Evolutionary conservation across 2,888 invertebrate species (phyloP), one percentile per base, ranked within the genome.

Genomic region (Melanotus villosus): DNA sequence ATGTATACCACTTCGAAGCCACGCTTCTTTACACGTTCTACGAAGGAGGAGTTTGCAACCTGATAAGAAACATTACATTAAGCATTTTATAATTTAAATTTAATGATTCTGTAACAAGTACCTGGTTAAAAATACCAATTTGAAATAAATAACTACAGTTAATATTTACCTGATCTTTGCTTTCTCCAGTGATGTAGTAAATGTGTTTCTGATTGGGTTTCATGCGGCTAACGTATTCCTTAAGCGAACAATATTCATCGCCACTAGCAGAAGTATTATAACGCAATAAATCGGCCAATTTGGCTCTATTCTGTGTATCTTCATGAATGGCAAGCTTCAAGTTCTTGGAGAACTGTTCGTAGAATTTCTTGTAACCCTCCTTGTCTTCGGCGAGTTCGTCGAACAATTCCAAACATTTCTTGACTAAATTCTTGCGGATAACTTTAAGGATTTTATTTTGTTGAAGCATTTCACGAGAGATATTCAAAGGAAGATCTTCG

Each of bases 401-500:
- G 78, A 99, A 98, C 65, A 99, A 88, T 84, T 99, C 99, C 80
- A 99, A 82, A 82, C 98, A 98, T 87, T 99, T 99, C 90, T 99
- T 99, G 16, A 99, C 98, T 75, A 99, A 89, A 83, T 99, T 99
- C 89, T 99, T 99, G 73, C 99, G 92, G 82, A 99, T 99, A 0
- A 99, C 99, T 87, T 99, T 99, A 19, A 99, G 89, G 80, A 99
- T 99, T 84, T 99, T 99, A 87, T 98, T 99, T 82, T 99, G 99
- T 85, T 99, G 99, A 57, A 99, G 90, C 96, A 97, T 99, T 86
- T 99, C 99, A 90, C 99, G 94, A 60, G 98, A 98, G 82, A 99
- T 99, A 89, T 99, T 99, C 16, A 99, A 87, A 0, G 99, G 99
- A 79, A 99, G 87, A 88, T 99, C 99, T 86, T 99, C 99, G 62